Evolutionary conservation across 2,797 vertebrate genomes (phyloP).

Genomic region (Danio albolineatus): DNA sequence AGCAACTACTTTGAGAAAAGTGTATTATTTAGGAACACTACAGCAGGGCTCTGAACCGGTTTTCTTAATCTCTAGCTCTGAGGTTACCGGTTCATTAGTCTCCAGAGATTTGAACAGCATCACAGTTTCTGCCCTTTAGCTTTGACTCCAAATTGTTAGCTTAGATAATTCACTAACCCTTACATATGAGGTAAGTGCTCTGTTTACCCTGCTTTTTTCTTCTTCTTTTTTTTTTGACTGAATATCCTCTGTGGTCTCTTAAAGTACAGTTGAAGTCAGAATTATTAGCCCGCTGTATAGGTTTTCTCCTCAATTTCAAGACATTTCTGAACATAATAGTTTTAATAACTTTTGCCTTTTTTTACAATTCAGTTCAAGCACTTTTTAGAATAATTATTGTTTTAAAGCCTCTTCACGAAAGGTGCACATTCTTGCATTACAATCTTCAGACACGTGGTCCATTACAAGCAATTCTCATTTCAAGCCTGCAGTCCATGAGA

Average conservation of each 20-base stretch:
- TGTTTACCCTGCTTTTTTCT: not conserved
- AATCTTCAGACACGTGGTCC: too few species aligned
- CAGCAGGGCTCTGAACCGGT: conserved; percentile 30
- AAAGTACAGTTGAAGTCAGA: not conserved
- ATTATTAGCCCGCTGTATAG: too few species aligned
- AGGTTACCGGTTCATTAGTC: conserved; percentile 43
- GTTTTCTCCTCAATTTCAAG: too few species aligned
- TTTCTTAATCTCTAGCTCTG: conserved; percentile 47
- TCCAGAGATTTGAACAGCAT: conserved; percentile 16
- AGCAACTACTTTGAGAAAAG: conserved; percentile 43
- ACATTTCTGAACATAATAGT: too few species aligned
- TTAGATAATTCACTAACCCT: conserved; percentile 24
- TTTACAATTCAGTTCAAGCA: too few species aligned
- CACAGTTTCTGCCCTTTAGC: conserved; percentile 23
- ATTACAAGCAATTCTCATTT: too few species aligned
- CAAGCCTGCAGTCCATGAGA: too few species aligned
- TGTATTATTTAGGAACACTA: conserved; percentile 53
- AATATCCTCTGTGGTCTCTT: conserved; percentile 1
- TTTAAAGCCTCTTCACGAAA: too few species aligned
- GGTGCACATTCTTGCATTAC: too few species aligned
- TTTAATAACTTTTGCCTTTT: too few species aligned
- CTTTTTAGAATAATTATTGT: too few species aligned
- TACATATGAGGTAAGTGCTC: not conserved
- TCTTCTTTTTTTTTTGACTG: not conserved
- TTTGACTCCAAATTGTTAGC: conserved; percentile 1